Percentiles rank a stretch among this genome's conserved stretches.
Conservation (phyloP, 2,113 vertebrate genomes). For the Chitala chitala region DNA sequence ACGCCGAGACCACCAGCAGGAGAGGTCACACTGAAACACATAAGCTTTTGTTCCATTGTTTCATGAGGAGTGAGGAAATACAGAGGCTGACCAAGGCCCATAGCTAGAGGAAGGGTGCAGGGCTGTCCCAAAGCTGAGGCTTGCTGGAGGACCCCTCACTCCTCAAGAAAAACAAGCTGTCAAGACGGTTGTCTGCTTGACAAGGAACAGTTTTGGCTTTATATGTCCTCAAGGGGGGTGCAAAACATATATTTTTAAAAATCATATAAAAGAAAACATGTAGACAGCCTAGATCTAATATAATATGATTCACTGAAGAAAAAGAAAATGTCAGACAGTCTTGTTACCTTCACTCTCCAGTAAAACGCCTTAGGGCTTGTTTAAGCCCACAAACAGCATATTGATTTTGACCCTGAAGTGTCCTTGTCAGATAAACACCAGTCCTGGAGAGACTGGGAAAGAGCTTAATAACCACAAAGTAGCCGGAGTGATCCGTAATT, state of each 20-base stretch:
- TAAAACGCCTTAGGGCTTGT: neutral
- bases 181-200: neutral
- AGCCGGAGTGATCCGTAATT: conserved; percentile 32
- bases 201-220: too few species aligned
- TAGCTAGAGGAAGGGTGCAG: conserved; percentile 49
- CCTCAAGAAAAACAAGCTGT: neutral
- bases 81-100: conserved; percentile 58
- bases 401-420: neutral
- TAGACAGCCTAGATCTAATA: too few species aligned
- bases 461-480: conserved; percentile 25
- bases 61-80: conserved; percentile 62
- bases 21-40: conserved; percentile 40
- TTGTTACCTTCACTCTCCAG: neutral
- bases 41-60: conserved; percentile 67
- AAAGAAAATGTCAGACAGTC: neutral
- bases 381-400: neutral
- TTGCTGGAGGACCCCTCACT: neutral
- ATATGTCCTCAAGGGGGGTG: neutral
- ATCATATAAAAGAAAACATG: too few species aligned
- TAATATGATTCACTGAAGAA: neutral
- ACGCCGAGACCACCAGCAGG: conserved; percentile 39
- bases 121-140: conserved; percentile 41
- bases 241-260: neutral
- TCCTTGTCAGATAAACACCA: neutral
- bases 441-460: neutral